Base-by-base conservation (phyloP, 2,797 vertebrate species). In the Neosilurus mollespiculum region DNA sequence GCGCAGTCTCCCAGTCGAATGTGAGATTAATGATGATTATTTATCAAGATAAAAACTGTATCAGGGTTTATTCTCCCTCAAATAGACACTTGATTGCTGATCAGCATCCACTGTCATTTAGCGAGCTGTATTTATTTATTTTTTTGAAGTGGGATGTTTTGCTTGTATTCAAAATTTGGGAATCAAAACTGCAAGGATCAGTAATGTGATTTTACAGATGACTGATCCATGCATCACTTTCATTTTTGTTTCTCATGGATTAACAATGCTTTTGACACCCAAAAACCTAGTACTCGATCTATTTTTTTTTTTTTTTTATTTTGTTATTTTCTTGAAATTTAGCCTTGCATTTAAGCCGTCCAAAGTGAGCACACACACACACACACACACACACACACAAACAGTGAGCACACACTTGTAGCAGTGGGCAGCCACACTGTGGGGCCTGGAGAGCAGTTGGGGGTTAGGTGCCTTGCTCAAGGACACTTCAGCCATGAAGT, bases 21-120 rank as follows among this genome's bases (percentile, higher is more conserved):
- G 82, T 85, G 88, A 90, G 87, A 92, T 91, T 92, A 92, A 93
- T 91, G 91, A 84, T 14, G 75, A 91, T 92, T 87, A 93, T 92
- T 93, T 91, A 93, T 92, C 91, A 85, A 92, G 87, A 88, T 86
- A 88, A 24, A 79, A 65, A 53, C 37, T 30, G 2, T 91, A 26
- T 84, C 90, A 30, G 9, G 65, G 9, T 43, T 51, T 26, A 37
- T 26, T 51, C 6, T 3, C 22, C 15, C 11, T 64, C 81, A 88
- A 76, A 77, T 77, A n/a, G 91, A 89, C 87, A 86, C 88, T 90
- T 72, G 89, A 92, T 90, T 87, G 89, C 88, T 90, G 59, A 91
- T 90, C 71, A 78, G 77, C 85, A 89, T 92, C 61, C 67, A 62
- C 15, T 20, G 70, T 58, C 8, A 61, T 70, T 69, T 69, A 34